Conservation (phyloP, 2,113 vertebrate species). For the Terrapene triunguis region DNA sequence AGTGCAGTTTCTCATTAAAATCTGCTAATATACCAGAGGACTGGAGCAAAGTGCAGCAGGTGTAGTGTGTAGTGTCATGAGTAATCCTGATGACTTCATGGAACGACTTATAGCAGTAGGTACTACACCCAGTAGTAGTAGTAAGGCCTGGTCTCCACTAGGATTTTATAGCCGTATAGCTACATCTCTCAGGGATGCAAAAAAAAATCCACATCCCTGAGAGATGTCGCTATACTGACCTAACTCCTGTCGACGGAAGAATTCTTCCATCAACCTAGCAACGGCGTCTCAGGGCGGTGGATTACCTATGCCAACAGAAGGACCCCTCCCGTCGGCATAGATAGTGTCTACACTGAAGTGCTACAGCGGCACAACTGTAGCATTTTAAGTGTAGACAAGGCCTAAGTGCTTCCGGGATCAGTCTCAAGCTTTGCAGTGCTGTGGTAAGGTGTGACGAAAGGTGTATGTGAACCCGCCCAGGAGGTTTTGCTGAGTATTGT, state of each 20-base stretch:
- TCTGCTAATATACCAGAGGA: background rate
- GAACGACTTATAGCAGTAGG: too few species aligned
- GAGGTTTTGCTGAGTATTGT: background rate
- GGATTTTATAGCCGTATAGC: too few species aligned
- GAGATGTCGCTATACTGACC: background rate
- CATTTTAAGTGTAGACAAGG: background rate
- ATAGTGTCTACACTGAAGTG: background rate
- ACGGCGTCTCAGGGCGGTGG: background rate
- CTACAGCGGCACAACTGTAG: rapidly evolving
- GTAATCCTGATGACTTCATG: too few species aligned
- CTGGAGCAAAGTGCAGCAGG: background rate
- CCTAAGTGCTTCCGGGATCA: conserved; percentile 47
- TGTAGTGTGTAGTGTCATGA: background rate
- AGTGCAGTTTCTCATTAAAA: background rate
- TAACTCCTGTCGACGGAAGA: background rate
- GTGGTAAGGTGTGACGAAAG: conserved; percentile 56
- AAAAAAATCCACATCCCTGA: background rate
- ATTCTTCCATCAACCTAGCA: background rate
- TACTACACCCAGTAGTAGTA: too few species aligned
- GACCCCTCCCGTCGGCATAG: background rate
- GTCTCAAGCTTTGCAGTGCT: conserved; percentile 27
- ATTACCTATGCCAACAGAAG: background rate
- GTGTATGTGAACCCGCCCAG: background rate
- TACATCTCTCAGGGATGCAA: too few species aligned
- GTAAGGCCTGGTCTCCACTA: too few species aligned